phyloP scores from a whole-genome alignment of 2,113 vertebrate species.

The Periophthalmus modestus region DNA sequence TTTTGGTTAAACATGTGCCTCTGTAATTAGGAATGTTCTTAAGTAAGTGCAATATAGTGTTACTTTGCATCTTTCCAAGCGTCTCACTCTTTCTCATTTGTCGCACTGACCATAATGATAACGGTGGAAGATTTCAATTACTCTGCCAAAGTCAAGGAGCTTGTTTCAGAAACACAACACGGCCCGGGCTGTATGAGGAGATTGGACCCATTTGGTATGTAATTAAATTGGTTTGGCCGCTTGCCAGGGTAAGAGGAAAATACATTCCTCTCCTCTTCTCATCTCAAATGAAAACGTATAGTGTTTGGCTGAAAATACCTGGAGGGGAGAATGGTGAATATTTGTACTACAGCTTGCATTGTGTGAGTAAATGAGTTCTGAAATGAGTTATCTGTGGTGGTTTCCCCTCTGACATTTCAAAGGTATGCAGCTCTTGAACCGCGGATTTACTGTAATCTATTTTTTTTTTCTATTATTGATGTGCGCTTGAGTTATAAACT shows the following conservation, averaged over 20 bases:
- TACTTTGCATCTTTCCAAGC: neutral
- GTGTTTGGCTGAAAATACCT: constrained; percentile 72
- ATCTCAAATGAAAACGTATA: constrained; percentile 71
- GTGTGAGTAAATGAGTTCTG: constrained; percentile 76
- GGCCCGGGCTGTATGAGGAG: constrained; percentile 59
- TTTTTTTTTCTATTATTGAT: constrained; percentile 74
- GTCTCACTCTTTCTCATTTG: constrained; percentile 6
- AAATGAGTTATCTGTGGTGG: constrained; percentile 73
- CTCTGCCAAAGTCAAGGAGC: constrained; percentile 65
- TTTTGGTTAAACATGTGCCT: no score
- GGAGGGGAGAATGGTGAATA: constrained; percentile 70
- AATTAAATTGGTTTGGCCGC: constrained; percentile 72
- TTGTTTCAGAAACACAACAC: constrained; percentile 69
- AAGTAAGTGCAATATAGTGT: no score
- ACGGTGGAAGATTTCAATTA: constrained; percentile 69
- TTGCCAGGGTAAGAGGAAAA: constrained; percentile 54
- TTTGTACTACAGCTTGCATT: constrained; percentile 71
- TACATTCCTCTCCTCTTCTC: constrained; percentile 51
- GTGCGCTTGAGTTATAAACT: constrained; percentile 77
- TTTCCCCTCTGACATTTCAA: constrained; percentile 78
- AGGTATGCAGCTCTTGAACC: constrained; percentile 73
- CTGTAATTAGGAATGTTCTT: no score
- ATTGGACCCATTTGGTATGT: constrained; percentile 71
- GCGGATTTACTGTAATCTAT: constrained; percentile 76
- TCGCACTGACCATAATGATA: constrained; percentile 54